Base-by-base conservation (phyloP, 1,140 invertebrate genomes). In the Paralvinella palmiformis region DNA sequence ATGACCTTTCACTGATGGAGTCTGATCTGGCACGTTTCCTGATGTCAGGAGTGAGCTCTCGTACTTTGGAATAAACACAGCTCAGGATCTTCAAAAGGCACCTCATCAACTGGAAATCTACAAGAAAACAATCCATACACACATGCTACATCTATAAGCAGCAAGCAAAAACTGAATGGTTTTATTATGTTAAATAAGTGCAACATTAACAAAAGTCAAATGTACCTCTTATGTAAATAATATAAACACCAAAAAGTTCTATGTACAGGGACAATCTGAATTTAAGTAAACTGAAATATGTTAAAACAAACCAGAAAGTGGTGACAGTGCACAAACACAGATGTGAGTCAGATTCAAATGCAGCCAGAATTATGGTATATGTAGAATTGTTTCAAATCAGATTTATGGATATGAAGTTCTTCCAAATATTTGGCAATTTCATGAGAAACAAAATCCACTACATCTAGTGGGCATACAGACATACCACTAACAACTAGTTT, bases 41-140 rank as follows among this genome's bases (percentile, higher is more conserved):
- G n/a, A n/a, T n/a, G n/a, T n/a, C n/a, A n/a, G n/a, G n/a, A n/a
- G n/a, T n/a, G n/a, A n/a, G n/a, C n/a, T n/a, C n/a, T n/a, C n/a
- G n/a, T 13, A 29, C 48, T 52, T 52, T 4, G 0, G 1, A 22
- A 29, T 52, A 10, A 52, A 29, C 48, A 52, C 48, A 10, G 24
- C 48, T 7, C n/a, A 52, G 48, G 3, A 52, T 52, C 48, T 52
- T 52, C 48, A 52, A 29, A 3, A 29, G 31, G 15, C 48, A 52
- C n/a, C 48, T 22, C 48, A 52, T 52, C 48, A 52, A 29, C 17
- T 52, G 48, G n/a, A 52, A 52, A 29, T 52, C 48, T 52, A 29
- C 10, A n/a, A n/a, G n/a, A n/a, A n/a, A n/a, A n/a, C n/a, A n/a
- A n/a, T n/a, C n/a, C n/a, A n/a, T n/a, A n/a, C n/a, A n/a, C n/a